Base-by-base conservation (phyloP, 2,797 vertebrate species). In the Crocidura indochinensis region DNA sequence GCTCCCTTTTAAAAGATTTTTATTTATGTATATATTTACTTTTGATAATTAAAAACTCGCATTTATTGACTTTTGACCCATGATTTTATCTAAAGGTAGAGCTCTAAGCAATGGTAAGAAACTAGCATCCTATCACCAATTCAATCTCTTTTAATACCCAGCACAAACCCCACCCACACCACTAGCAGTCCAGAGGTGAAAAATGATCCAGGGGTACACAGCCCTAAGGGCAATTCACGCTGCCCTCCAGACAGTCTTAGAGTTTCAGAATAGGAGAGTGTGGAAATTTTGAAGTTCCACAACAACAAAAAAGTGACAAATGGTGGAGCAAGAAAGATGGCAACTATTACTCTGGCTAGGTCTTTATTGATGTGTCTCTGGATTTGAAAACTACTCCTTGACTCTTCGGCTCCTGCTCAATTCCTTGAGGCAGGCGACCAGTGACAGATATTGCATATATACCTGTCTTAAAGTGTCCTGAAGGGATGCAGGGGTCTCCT, bases 341-440 rank as follows among this genome's bases (percentile, higher is more conserved):
- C 26, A 51, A 72, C 69, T 53, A 38, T 1, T 10, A 12, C 22
- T 60, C 51, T 24, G 51, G 78, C 97, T 96, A 98, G 49, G 99
- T 98, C 98, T 99, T 99, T 91, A 99, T 99, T 62, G 99, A 99
- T 0, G 99, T 99, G 95, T 99, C 99, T 98, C 99, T 99, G 97
- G 99, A 99, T 97, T 99, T 99, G 98, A 99, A 99, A 95, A 98
- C 99, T 94, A 99, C 99, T 0, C 99, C 99, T 97, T 99, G 98
- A 97, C 99, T 99, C 97, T 99, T 99, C 97, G 99, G 97, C 95
- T 99, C 99, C 94, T 99, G 98, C 84, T 99, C 99, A 0, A 99
- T 99, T 92, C 99, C 99, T 99, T 5, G 38, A 38, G 38, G 38
- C 38, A 38, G 38, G 38, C 38, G 2, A 38, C 38, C 38, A 38